phyloP scores from a whole-genome alignment of 2,113 vertebrate genomes.

The Rafetus swinhoei region DNA sequence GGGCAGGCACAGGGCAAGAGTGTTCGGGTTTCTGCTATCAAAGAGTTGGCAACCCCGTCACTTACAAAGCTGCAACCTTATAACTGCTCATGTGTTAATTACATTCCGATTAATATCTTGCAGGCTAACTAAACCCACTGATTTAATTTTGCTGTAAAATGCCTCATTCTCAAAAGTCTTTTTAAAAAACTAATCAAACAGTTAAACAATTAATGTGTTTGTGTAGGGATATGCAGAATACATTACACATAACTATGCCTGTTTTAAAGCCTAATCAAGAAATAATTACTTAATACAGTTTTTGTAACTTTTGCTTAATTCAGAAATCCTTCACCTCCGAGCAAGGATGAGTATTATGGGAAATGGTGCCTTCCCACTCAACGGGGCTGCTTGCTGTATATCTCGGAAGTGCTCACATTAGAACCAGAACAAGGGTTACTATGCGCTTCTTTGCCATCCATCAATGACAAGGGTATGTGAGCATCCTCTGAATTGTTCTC shows the following conservation, averaged over 20 bases:
- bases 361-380: fast-evolving
- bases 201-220: constrained; percentile 35
- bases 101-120: constrained; percentile 13
- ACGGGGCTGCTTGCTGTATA: fast-evolving
- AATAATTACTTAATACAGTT: background rate
- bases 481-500: background rate
- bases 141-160: constrained; percentile 5
- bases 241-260: background rate
- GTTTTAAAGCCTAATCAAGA: constrained; percentile 18
- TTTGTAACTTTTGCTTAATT: background rate
- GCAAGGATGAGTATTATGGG: fast-evolving
- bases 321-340: fast-evolving
- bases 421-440: fast-evolving
- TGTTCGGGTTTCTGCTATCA: too few relatives aligned
- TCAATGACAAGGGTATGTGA: background rate
- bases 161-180: constrained; percentile 22
- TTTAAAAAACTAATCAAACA: background rate
- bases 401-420: background rate
- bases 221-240: background rate
- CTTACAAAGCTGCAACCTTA: background rate
- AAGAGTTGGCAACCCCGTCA: too few relatives aligned
- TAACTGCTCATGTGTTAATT: constrained; percentile 5
- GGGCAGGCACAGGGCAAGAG: too few relatives aligned
- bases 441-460: too few relatives aligned
- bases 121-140: constrained; percentile 1